Conservation (phyloP, 2,888 invertebrate genomes). For the Phorcus lineatus region DNA sequence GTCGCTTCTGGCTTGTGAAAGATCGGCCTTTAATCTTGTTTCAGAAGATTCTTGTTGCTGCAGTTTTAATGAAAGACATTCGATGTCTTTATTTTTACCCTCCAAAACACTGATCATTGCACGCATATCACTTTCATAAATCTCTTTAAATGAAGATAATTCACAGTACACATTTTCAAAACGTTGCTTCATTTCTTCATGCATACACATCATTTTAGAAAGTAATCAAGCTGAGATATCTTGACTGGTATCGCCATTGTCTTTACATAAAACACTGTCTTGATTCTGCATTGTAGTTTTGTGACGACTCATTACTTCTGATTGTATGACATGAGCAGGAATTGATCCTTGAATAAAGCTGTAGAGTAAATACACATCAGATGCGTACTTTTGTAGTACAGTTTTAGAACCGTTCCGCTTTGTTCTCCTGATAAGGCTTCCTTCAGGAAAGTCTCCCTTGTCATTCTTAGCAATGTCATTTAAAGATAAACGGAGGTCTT, state of each 20-base stretch:
- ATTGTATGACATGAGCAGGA: no score
- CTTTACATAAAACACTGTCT: no score
- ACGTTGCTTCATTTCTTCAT: background rate
- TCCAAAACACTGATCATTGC: background rate
- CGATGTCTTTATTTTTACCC: background rate
- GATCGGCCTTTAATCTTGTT: background rate
- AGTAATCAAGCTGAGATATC: background rate
- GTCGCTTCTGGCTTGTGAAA: background rate
- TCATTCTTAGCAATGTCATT: no score
- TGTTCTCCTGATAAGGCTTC: no score
- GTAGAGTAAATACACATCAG: no score
- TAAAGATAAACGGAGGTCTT: no score
- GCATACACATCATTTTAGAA: background rate
- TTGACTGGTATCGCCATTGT: background rate
- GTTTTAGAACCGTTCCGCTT: no score
- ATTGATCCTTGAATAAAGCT: no score
- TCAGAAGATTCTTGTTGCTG: background rate
- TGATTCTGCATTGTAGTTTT: no score
- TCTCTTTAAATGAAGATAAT: background rate
- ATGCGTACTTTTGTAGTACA: no score
- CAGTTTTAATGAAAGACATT: background rate
- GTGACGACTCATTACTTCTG: no score
- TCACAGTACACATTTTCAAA: background rate
- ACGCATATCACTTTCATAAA: background rate
- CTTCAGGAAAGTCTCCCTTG: no score